Evolutionary conservation across 2,797 vertebrate genomes (phyloP).

Genomic region (Morus bassanus): DNA sequence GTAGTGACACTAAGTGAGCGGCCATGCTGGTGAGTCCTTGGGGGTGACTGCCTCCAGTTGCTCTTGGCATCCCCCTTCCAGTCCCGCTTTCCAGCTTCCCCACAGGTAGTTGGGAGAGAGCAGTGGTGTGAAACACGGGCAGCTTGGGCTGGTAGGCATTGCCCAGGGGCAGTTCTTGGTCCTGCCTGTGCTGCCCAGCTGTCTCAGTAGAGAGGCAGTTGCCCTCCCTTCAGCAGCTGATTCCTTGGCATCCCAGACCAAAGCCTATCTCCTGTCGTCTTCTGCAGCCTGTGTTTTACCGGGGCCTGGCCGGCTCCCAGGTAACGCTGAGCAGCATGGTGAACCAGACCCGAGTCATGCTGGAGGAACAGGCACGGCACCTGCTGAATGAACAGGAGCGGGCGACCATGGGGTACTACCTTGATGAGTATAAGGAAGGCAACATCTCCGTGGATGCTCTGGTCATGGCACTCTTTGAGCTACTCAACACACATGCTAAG

Average conservation of each 20-base stretch:
- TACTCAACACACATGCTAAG: conserved; percentile 96
- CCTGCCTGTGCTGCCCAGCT: neutral
- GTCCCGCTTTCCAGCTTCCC: neutral
- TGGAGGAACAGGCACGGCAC: conserved; percentile 92
- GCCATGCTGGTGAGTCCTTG: neutral
- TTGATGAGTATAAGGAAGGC: conserved; percentile 90
- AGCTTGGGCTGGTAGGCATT: neutral
- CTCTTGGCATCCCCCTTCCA: neutral
- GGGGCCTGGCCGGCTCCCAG: conserved; percentile 91
- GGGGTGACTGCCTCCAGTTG: neutral
- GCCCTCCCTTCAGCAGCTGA: neutral
- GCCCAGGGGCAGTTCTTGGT: neutral
- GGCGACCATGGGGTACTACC: conserved; percentile 93
- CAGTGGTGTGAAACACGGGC: neutral
- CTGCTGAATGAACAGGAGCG: conserved; percentile 88
- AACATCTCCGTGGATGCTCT: conserved; percentile 88
- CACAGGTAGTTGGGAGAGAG: neutral
- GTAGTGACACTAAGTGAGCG: neutral
- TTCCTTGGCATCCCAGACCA: neutral
- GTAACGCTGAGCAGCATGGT: conserved; percentile 93
- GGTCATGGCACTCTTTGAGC: conserved; percentile 91
- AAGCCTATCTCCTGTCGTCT: neutral
- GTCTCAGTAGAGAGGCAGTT: neutral
- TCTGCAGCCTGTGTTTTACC: conserved; percentile 87
- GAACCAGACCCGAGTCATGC: conserved; percentile 89